Evolutionary conservation across 2,113 vertebrate genomes (phyloP), one percentile per base, ranked within the genome.

Genomic region (Prionailurus bengalensis): DNA sequence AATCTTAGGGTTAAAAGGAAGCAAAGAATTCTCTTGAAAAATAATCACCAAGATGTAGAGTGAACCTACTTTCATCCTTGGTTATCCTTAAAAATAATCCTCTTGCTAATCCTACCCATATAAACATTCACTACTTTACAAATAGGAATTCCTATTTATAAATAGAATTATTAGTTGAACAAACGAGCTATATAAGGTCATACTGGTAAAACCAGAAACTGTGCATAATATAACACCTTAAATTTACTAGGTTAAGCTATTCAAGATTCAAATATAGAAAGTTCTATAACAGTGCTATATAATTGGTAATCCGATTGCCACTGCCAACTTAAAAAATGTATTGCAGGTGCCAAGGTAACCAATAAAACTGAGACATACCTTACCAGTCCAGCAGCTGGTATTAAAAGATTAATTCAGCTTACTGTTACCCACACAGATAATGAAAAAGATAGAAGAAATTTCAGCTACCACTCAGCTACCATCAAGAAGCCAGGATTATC

Each of bases 371-470:
- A 91, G 65, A 95, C 14, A 82, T 42, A 83, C n/a, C 15, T 84
- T 94, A 87, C 48, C 36, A 76, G 48, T 29, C 73, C 8, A 94
- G 39, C 19, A 91, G 29, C 31, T 74, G 63, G 29, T 84, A 81
- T 51, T 88, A 97, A 94, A 93, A 95, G 42, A 93, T 74, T 90
- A 94, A 91, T 65, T 90, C 29, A 51, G 65, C 53, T 94, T 96
- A 97, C 6, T 91, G 17, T 39, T 74, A 89, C 14, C 71, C 36
- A 91, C 58, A 80, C 81, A 84, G 61, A 89, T 82, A 79, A 51
- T 36, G 23, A 89, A 82, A 89, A 96, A 78, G 25, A 1, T 82
- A 95, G 71, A 95, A 96, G 61, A 89, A 82, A 90, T 74, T 83
- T 96, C 23, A 94, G 74, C 74, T 78, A 78, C 21, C 23, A 91